Base-by-base conservation (phyloP, 2,797 vertebrate species). In the Dryobates pubescens region DNA sequence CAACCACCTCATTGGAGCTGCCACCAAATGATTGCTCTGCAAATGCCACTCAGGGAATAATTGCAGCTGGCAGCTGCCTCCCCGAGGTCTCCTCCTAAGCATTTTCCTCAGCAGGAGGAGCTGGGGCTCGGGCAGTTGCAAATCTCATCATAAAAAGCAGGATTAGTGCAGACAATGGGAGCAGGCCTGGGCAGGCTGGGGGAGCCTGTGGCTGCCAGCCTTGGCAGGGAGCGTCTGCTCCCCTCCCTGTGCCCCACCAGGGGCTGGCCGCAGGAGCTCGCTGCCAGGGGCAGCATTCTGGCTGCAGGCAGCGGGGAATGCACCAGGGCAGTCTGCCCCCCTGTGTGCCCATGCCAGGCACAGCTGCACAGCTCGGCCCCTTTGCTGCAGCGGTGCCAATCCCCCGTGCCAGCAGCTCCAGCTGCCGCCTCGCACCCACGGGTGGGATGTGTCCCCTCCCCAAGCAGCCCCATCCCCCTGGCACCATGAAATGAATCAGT, bases 11-110 rank as follows among this genome's bases (percentile, higher is more conserved):
- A 82, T 59, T 82, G 59, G 78, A 49, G 43, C 72, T 77, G 75
- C 76, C 64, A 38, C 69, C 92, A 84, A 71, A 82, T 74, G 56
- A 93, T 84, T 79, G 72, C 90, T 94, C 53, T 74, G 69, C 86
- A 80, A 89, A 89, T 72, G 76, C 69, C 87, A 85, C 29, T 70
- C 63, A 51, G 24, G 43, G n/a, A 72, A 65, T 73, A 85, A 90
- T 87, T 64, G 61, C 62, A 15, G 73, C 1, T 4, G 72, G 70
- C 79, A 77, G 68, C 63, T 64, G 68, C 87, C 65, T 92, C 80
- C 82, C 77, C 89, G 32, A 69, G 61, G 81, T 38, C 80, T 92
- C 88, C 64, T 88, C 88, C 72, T 29, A 43, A 82, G 61, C 71
- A 29, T 72, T 92, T 88, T 32, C 76, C 58, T 72, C 62, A 10